Evolutionary conservation across 1,140 invertebrate genomes (phyloP).

Genomic region (Calephelis virginiensis): DNA sequence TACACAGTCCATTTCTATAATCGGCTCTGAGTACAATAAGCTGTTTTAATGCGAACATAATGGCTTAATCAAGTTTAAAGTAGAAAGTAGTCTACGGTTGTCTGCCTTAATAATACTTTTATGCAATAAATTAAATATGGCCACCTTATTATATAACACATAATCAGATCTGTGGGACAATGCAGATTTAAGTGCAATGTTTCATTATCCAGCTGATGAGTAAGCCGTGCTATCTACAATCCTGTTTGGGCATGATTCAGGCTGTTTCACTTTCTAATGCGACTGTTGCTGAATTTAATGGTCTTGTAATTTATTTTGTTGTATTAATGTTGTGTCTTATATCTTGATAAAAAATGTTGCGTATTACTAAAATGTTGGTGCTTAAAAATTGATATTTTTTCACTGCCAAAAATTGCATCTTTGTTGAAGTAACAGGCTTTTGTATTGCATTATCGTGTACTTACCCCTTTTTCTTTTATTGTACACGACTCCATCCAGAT

Average conservation of each 20-base stretch:
- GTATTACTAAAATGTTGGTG: too few relatives aligned
- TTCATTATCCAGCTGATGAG: slow-evolving; percentile 37
- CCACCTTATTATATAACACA: slow-evolving; percentile 39
- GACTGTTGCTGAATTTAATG: slow-evolving; percentile 10
- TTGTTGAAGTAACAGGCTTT: too few relatives aligned
- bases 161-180: slow-evolving; percentile 15
- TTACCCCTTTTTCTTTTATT: too few relatives aligned
- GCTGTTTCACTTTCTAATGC: slow-evolving; percentile 12
- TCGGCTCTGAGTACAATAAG: slow-evolving; percentile 52
- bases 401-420: too few relatives aligned
- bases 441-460: too few relatives aligned
- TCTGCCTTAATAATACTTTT: slow-evolving; percentile 51
- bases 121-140: slow-evolving; percentile 52
- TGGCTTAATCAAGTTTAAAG: slow-evolving; percentile 59
- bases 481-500: too few relatives aligned
- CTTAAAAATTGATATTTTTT: too few relatives aligned
- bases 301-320: slow-evolving; percentile 4
- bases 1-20: slow-evolving; percentile 39
- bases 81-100: slow-evolving; percentile 54
- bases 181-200: slow-evolving; percentile 26
- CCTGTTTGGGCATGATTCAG: slow-evolving; percentile 10
- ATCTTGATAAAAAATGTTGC: too few relatives aligned
- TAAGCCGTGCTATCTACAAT: slow-evolving; percentile 24
- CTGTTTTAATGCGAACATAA: slow-evolving; percentile 53
- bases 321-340: not conserved